A percentile compares a stretch with the other conserved stretches of the same genome.
phyloP scores from a whole-genome alignment of 2,113 vertebrate species.

The Galeopterus variegatus region DNA sequence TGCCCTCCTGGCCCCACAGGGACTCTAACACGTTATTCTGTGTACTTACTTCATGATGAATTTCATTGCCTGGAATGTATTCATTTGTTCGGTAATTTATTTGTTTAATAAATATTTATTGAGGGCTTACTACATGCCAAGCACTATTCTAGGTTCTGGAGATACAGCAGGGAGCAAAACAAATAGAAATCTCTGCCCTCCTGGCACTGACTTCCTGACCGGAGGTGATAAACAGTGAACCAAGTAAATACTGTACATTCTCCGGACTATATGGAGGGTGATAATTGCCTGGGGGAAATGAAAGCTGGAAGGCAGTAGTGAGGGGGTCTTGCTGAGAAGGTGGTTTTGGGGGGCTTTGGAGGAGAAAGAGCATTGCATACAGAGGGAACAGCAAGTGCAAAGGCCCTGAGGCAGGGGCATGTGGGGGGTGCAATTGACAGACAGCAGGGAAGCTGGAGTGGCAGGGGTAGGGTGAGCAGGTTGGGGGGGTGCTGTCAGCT shows the following conservation, averaged over 20 bases:
- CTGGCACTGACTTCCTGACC: accelerated
- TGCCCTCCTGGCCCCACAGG: accelerated
- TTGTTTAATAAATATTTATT: neutral
- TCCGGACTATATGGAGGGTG: accelerated
- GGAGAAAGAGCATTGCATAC: neutral
- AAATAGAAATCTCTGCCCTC: neutral
- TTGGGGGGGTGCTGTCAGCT: neutral
- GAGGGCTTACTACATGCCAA: neutral
- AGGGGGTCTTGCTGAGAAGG: neutral
- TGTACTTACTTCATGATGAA: neutral
- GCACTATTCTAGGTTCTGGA: neutral
- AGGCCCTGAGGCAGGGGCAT: neutral
- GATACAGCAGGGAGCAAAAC: neutral
- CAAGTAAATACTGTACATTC: no score
- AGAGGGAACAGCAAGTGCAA: neutral
- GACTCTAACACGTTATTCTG: neutral
- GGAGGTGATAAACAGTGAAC: accelerated
- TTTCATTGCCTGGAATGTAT: neutral
- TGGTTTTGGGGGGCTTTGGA: neutral
- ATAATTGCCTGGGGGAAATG: neutral
- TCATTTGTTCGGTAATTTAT: neutral
- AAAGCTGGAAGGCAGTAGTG: neutral
- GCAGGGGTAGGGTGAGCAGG: neutral
- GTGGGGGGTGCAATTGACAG: neutral
- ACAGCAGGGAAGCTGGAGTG: neutral